A percentile compares a stretch with the other conserved stretches of the same genome.
Evolutionary conservation across 2,888 invertebrate genomes (phyloP).

Genomic region (Halictus ligatus): DNA sequence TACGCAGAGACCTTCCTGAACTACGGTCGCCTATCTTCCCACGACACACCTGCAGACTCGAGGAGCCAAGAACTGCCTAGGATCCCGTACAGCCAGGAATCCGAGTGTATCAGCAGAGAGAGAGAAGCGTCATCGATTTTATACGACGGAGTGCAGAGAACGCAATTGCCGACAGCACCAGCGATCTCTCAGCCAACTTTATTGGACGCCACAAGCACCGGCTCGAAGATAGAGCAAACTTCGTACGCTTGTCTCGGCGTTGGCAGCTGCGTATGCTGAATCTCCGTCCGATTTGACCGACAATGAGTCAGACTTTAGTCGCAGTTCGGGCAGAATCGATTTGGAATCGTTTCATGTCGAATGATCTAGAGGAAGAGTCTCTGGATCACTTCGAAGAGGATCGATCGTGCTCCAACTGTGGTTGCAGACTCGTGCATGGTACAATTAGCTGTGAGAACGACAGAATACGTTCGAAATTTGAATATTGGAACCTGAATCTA

Average conservation of each 20-base stretch:
- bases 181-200: slow-evolving; percentile 65
- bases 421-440: not conserved
- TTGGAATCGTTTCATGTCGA: not conserved
- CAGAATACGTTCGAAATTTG: not conserved
- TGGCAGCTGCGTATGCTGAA: slow-evolving; percentile 81
- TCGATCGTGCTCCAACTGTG: not conserved
- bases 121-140: slow-evolving; percentile 66
- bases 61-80: slow-evolving; percentile 73
- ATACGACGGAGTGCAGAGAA: slow-evolving; percentile 68
- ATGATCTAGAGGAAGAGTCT: not conserved
- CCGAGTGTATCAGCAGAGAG: slow-evolving; percentile 69
- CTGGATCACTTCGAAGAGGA: not conserved
- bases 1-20: slow-evolving; percentile 80
- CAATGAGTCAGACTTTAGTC: not conserved
- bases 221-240: slow-evolving; percentile 79
- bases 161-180: slow-evolving; percentile 73
- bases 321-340: not conserved
- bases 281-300: not conserved
- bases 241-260: slow-evolving; percentile 80
- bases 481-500: not conserved
- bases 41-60: slow-evolving; percentile 74
- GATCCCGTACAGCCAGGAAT: slow-evolving; percentile 66
- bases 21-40: slow-evolving; percentile 78
- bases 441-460: not conserved
- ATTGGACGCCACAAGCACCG: slow-evolving; percentile 71